Evolutionary conservation across 2,888 invertebrate genomes (phyloP), one percentile per base, ranked within the genome.

Genomic region (Euplexia lucipara): DNA sequence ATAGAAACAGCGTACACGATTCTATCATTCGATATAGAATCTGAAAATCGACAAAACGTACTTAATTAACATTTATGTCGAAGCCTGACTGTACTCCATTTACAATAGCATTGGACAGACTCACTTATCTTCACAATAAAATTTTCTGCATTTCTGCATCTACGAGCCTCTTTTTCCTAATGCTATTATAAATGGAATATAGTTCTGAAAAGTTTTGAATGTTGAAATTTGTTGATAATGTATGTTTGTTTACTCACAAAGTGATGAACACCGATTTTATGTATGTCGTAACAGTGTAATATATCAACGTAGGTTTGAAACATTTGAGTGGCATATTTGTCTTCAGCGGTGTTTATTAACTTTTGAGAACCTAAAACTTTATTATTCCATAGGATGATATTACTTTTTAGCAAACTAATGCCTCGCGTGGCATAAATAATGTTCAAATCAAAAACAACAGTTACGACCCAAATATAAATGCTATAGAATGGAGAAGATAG

Each of bases 261-360:
- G 4, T 56, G 26, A 14, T 64, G 69, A 34, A 64, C 69, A 32
- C 58, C 26, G 12, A 22, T 12, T 56, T 54, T 52, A 30, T 52
- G 54, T 8, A 52, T 34, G n/a, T 69, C n/a, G 39, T 51, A 76
- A 48, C 70, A 67, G 18, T 60, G 30, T 8, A 70, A 10, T 26
- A 75, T 70, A 12, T 67, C 14, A 14, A 12, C 20, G 22, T 53
- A 67, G 18, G 53, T 9, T 5, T 63, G 8, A 32, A 65, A 72
- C 45, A 65, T 35, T 44, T 7, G 37, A 2, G 32, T 42, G 8
- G 1, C 5, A 16, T 14, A 30, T 2, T 10, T 42, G 9, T 39
- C 10, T 3, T n/a, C 30, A 16, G 30, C 1, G 3, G 4, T 14
- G 10, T 26, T 8, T 22, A 26, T 7, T 1, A 26, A 16, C 9